Percentiles rank a stretch among this genome's conserved stretches.
Conservation (phyloP, 2,888 invertebrate species). For the Apotomis capreana region DNA sequence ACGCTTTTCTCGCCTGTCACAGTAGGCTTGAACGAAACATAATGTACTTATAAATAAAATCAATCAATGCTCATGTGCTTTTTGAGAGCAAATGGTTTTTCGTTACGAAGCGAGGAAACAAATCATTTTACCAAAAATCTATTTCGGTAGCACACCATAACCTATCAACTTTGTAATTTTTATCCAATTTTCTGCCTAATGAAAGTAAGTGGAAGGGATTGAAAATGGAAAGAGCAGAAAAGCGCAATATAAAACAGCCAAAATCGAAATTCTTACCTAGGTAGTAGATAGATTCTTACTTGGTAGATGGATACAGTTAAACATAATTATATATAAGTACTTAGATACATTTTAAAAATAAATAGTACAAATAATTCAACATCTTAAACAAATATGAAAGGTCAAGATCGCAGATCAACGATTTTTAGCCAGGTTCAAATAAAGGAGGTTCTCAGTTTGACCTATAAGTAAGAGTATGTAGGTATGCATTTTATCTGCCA, state of each 20-base stretch:
- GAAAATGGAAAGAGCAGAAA: constrained; percentile 55
- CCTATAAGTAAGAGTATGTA: no score
- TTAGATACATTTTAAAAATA: no score
- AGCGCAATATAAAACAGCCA: constrained; percentile 52
- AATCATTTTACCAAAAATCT: constrained; percentile 53
- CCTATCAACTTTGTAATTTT: constrained; percentile 52
- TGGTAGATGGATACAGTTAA: no score
- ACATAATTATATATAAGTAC: no score
- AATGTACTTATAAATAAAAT: constrained; percentile 9
- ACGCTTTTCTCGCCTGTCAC: neutral
- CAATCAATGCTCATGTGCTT: constrained; percentile 4
- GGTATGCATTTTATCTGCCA: no score
- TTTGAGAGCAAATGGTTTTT: constrained; percentile 33
- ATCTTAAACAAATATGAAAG: no score
- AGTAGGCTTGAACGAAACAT: constrained; percentile 9
- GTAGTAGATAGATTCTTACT: no score
- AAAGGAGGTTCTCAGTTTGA: no score
- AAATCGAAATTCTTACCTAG: constrained; percentile 48
- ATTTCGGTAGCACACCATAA: constrained; percentile 57
- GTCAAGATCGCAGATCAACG: no score
- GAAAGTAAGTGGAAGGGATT: constrained; percentile 59
- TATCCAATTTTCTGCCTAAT: constrained; percentile 67
- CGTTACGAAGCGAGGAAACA: constrained; percentile 36
- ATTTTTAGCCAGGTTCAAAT: no score
- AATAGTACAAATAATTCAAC: no score